Base-by-base conservation (phyloP, 2,888 invertebrate genomes). In the Nebria brevicollis region DNA sequence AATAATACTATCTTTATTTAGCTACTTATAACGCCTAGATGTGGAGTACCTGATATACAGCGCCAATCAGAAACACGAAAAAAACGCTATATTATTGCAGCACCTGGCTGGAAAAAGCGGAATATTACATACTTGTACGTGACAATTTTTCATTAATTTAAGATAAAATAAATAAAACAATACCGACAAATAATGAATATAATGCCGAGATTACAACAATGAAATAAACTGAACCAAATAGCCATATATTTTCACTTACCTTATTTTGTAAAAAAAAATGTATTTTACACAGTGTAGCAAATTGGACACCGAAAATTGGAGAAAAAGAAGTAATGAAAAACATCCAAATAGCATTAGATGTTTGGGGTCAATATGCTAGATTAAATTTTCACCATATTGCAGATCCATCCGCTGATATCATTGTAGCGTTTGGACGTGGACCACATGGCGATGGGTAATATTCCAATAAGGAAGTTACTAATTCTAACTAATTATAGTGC, bases 21-120 rank as follows among this genome's bases (percentile, higher is more conserved):
- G 94, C 89, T 95, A 26, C 92, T 95, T 89, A 90, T 88, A 73
- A 91, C 90, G 75, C 93, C 91, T 70, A 90, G 95, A 26, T 95
- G 95, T 86, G 95, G 95, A 3, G 92, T 94, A 1, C 92, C 93
- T 72, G 95, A 95, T 85, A 90, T 95, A 8, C 87, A 91, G 0
- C 84, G 86, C 83, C 82, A 83, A 42, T 83, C 80, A 54, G 85
- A 84, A 64, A 86, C 82, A 25, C 84, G 94, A 82, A 86, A 83
- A 3, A 93, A 92, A 84, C 89, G 95, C 83, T 95, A 91, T 87
- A 90, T 90, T 2, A 85, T 94, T 72, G 90, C 93, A 1, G 90
- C 93, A 2, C 90, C 90, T 83, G 93, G 94, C 13, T 95, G 95
- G 95, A 91, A 91, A 77, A 95, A 94, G 87, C 90, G 92, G 72